These are phyloP conservation scores for Brachionus paranguensis DNA, from an alignment of 1,140 invertebrate species.

Conservation along the genomic window DNA sequence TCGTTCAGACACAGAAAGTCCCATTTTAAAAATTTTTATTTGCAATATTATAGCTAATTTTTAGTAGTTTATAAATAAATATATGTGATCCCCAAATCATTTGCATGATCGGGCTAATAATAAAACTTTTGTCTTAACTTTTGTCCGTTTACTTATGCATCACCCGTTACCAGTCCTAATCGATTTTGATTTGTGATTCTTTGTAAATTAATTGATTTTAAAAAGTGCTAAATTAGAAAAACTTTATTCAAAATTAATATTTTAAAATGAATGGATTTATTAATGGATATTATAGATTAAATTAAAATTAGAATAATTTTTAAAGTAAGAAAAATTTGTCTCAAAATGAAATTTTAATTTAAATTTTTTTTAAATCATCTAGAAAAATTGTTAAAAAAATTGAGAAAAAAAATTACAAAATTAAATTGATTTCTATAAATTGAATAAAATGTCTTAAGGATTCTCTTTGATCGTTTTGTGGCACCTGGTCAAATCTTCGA, in stretches of 20 bases:
- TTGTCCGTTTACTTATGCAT: too few relatives aligned
- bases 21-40: too few relatives aligned
- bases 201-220: not conserved
- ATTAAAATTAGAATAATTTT: not conserved
- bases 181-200: too few relatives aligned
- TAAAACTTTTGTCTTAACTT: too few relatives aligned
- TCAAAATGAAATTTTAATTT: not conserved
- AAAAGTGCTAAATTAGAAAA: not conserved
- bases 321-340: not conserved
- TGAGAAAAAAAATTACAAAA: not conserved
- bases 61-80: too few relatives aligned
- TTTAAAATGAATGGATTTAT: not conserved
- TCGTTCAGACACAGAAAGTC: too few relatives aligned
- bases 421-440: not conserved
- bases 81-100: too few relatives aligned
- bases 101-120: too few relatives aligned
- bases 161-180: too few relatives aligned
- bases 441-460: not conserved
- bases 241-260: not conserved
- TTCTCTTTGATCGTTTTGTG: conserved; percentile 23
- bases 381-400: not conserved
- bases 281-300: too few relatives aligned
- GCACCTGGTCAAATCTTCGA: conserved; percentile 28
- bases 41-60: too few relatives aligned
- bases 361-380: not conserved